Evolutionary conservation across 2,113 vertebrate genomes (phyloP), one percentile per base, ranked within the genome.

Genomic region (Pedionomus torquatus): DNA sequence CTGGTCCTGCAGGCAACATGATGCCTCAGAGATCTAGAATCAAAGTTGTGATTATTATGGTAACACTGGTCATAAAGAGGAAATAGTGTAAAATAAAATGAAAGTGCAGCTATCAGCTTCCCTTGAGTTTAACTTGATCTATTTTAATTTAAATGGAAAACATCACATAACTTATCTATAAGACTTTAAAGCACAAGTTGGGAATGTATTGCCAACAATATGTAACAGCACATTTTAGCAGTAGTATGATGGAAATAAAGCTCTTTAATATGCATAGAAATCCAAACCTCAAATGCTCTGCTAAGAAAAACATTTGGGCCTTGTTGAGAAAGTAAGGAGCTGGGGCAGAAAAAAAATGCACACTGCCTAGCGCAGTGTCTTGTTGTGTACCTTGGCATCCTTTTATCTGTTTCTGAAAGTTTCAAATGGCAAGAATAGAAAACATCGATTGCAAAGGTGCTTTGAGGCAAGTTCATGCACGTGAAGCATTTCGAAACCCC

Each of bases 81-180:
- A 85, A 87, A 95, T 57, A 85, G 63, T 90, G 57, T 16, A 58
- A 91, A 84, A 94, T 91, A 63, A 96, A 97, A 82, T 87, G 55
- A 37, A 89, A 94, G 61, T 91, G 30, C 58, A 76, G 75, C 79
- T 95, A 70, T 93, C 83, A 57, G n/a, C 75, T 93, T 93, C 82
- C 75, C 66, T 91, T 17, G 87, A 95, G 70, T 87, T 95, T 95
- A 85, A 64, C 94, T 21, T 95, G 80, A 93, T 92, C 63, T 68
- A 69, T 97, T 95, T 97, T 93, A 96, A 95, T 97, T 95, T 96
- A 95, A 91, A 78, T 83, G 55, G 92, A 95, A 96, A 85, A 61
- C 0, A 18, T 77, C 89, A 93, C 54, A 65, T 75, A 95, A 93
- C 39, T 96, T 94, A 91, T 57, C 83, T 82, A 11, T 77, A 84